Base-by-base conservation (phyloP, 2,888 invertebrate genomes). In the Trichogramma evanescens region DNA sequence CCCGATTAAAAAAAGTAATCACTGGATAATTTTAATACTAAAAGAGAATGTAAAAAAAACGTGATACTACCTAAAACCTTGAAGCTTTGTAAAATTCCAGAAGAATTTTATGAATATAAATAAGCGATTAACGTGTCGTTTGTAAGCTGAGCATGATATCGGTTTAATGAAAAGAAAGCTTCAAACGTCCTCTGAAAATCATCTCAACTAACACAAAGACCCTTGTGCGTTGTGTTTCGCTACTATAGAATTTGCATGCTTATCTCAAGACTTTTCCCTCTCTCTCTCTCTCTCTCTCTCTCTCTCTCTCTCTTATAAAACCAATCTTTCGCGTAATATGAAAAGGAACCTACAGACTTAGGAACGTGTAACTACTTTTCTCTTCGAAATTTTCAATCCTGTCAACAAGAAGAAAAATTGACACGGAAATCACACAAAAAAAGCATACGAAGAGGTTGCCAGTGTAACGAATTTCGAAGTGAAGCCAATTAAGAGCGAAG, bases 281-380 rank as follows among this genome's bases (percentile, higher is more conserved):
- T 10, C 40, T 6, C 46, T 46, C 6, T 9, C 39, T 45, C 42
- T 50, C 5, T 56, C 48, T 55, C 44, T n/a, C 46, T 58, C 53
- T 40, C 38, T 26, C 41, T 53, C 48, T 54, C n/a, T 45, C 41
- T 3, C 48, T 26, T 8, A 7, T 41, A 70, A 76, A 74, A 76
- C 76, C 76, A 75, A 72, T 72, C 76, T 75, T 75, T 72, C 71
- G 77, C 75, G 76, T 76, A 73, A 74, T 73, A 77, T 76, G 74
- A 76, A 26, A 26, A 26, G 26, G 26, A 26, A 26, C 26, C 2
- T 26, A 26, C 26, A 26, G 26, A 26, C 26, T 26, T 26, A 26
- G 26, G 26, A 26, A 26, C 26, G 26, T 26, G 26, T 26, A 26
- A 26, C 26, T 26, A 26, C 26, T 26, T 26, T 26, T 26, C 26